These are phyloP conservation scores for Drosophila mayaguana DNA, from an alignment of 2,888 invertebrate genomes.

Conservation along the genomic window DNA sequence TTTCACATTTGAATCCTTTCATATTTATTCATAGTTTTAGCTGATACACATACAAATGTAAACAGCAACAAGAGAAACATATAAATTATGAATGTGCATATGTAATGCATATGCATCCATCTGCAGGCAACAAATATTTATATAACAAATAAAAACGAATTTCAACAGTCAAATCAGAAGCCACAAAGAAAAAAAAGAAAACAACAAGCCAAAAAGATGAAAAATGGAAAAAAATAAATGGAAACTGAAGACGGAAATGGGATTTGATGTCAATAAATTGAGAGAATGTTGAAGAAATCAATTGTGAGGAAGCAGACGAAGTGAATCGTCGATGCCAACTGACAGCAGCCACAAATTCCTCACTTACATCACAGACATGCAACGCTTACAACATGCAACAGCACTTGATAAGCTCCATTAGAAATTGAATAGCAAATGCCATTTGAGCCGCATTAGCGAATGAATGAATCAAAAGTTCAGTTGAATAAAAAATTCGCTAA, in stretches of 20 bases:
- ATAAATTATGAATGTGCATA: constrained; percentile 41
- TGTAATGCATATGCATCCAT: constrained; percentile 11
- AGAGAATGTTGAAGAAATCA: constrained; percentile 37
- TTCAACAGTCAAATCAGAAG: constrained; percentile 5
- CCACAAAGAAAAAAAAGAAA: neutral
- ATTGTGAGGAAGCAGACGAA: constrained; percentile 23
- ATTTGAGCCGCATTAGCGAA: constrained; percentile 18
- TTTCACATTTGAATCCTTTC: too few relatives aligned
- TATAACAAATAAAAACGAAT: constrained; percentile 6
- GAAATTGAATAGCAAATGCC: constrained; percentile 39
- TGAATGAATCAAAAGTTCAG: constrained; percentile 38
- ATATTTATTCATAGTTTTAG: constrained; percentile 11
- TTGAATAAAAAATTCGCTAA: constrained; percentile 14
- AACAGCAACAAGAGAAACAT: constrained; percentile 11
- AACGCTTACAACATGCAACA: constrained; percentile 43
- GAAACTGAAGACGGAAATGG: constrained; percentile 27
- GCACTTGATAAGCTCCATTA: constrained; percentile 11
- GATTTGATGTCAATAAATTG: constrained; percentile 38
- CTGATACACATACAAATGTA: constrained; percentile 1
- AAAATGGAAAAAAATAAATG: constrained; percentile 2
- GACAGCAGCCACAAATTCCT: constrained; percentile 31
- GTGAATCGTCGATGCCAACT: constrained; percentile 16
- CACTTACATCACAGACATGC: neutral
- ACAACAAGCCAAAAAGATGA: constrained; percentile 8
- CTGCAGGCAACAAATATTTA: neutral